These are phyloP conservation scores for Synodontis membranacea DNA, from an alignment of 2,113 vertebrate species.

Conservation along the genomic window DNA sequence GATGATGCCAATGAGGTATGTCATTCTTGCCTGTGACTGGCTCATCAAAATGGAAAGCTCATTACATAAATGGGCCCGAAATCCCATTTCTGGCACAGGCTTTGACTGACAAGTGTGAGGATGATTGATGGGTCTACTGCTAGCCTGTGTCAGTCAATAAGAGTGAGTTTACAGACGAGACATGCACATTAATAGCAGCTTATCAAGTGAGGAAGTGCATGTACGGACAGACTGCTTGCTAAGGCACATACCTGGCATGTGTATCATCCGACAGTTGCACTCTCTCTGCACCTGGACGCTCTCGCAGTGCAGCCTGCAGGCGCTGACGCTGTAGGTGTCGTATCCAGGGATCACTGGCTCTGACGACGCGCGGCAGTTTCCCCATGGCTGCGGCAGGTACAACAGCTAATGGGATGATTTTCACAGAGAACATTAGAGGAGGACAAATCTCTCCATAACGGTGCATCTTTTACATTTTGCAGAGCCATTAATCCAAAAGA, in stretches of 20 bases:
- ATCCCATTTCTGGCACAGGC: constrained; percentile 6
- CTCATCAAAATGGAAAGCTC: constrained; percentile 28
- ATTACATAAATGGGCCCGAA: constrained; percentile 30
- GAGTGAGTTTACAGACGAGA: constrained; percentile 37
- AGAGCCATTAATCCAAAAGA: background rate
- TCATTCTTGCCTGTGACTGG: constrained; percentile 15
- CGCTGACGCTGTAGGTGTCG: constrained; percentile 92
- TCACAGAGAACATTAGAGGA: constrained; percentile 4
- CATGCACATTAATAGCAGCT: constrained; percentile 10
- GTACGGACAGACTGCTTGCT: background rate
- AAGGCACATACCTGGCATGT: constrained; percentile 92
- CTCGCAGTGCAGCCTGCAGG: constrained; percentile 93
- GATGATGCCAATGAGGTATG: constrained; percentile 20
- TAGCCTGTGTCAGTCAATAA: constrained; percentile 25
- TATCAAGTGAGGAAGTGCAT: background rate
- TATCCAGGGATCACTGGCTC: constrained; percentile 89
- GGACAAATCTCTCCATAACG: background rate
- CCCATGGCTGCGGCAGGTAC: constrained; percentile 97
- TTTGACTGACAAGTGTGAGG: constrained; percentile 26
- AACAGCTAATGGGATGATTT: constrained; percentile 77
- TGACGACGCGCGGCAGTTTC: constrained; percentile 86
- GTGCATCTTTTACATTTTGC: background rate
- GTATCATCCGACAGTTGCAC: constrained; percentile 95
- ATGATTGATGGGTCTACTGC: constrained; percentile 33
- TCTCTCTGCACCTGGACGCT: constrained; percentile 86